These are phyloP conservation scores for Ichneumon xanthorius DNA, from an alignment of 2,888 invertebrate species.

Conservation along the genomic window DNA sequence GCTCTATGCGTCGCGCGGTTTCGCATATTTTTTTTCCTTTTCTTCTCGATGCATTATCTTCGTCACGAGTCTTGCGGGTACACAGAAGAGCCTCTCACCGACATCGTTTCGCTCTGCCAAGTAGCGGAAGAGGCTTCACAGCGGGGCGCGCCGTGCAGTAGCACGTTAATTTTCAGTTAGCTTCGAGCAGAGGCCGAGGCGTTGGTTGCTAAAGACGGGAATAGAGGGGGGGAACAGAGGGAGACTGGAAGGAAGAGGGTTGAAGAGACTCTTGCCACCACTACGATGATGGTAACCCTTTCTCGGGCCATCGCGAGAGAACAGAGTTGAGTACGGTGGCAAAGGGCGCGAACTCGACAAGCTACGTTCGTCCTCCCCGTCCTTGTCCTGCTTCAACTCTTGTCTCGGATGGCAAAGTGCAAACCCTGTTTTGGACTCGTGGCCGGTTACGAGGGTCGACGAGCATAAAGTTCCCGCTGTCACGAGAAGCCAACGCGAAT, in stretches of 20 bases:
- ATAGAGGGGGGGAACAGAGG: constrained; percentile 14
- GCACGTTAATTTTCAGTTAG: constrained; percentile 77
- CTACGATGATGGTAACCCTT: constrained; percentile 20
- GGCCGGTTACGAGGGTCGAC: not conserved
- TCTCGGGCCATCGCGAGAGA: constrained; percentile 10
- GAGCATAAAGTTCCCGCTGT: constrained; percentile 38
- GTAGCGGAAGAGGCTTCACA: constrained; percentile 6
- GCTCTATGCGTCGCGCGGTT: not conserved
- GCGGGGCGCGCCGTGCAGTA: constrained; percentile 5
- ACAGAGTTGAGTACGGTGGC: constrained; percentile 22
- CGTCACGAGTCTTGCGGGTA: not conserved
- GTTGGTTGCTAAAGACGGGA: constrained; percentile 32
- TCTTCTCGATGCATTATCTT: not conserved
- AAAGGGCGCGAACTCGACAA: constrained; percentile 29
- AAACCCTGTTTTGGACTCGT: not conserved
- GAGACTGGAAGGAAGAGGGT: constrained; percentile 24
- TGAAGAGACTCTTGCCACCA: constrained; percentile 48
- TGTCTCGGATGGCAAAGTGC: constrained; percentile 18
- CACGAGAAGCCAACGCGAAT: constrained; percentile 17
- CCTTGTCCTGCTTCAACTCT: constrained; percentile 35
- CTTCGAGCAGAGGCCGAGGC: constrained; percentile 49
- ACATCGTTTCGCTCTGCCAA: not conserved
- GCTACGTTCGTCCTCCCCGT: constrained; percentile 10
- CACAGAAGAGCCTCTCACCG: not conserved
- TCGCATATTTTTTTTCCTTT: not conserved